Evolutionary conservation across 2,797 vertebrate genomes (phyloP), one percentile per base, ranked within the genome.

Genomic region (Gymnopithys bicolor): DNA sequence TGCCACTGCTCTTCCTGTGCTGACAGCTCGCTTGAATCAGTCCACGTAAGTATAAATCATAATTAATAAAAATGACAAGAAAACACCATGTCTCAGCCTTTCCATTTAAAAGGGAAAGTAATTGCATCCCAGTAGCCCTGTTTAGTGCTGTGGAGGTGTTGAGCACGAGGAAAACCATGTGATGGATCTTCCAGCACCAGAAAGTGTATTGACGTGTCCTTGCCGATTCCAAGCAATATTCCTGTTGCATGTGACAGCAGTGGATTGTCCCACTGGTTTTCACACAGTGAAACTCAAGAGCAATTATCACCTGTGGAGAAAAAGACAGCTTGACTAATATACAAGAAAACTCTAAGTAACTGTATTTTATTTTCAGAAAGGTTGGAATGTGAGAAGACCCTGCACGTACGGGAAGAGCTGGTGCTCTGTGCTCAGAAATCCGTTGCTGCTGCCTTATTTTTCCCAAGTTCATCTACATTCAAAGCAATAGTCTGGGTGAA

Each of bases 161-260:
- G 46, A 58, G 69, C 25, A 46, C 23, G 4, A 76, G 19, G 30
- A 56, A 63, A 81, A 11, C 69, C 0, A 0, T 24, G 13, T 39
- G 37, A 49, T n/a, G 43, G 18, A 41, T 27, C 30, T 60, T 56
- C 33, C 35, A 53, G 14, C 7, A 17, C 48, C 48, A 66, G 23
- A 8, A 58, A 75, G 24, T 0, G 5, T 71, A 56, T 32, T 45
- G 39, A 51, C 59, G 76, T 45, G 80, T 14, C 32, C 19, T 21
- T 39, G 24, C 27, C 0, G 0, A 35, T 35, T 77, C 58, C 74
- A 24, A 41, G 45, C 0, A 0, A 70, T 21, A 71, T 13, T 83
- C 41, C 48, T 0, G 0, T 67, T 37, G 48, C 0, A 0, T 58
- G 32, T 43, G 45, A n/a, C 84, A 87, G 49, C 22, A 71, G 22